Conservation (phyloP, 2,113 vertebrate genomes). For the Neoarius graeffei region DNA sequence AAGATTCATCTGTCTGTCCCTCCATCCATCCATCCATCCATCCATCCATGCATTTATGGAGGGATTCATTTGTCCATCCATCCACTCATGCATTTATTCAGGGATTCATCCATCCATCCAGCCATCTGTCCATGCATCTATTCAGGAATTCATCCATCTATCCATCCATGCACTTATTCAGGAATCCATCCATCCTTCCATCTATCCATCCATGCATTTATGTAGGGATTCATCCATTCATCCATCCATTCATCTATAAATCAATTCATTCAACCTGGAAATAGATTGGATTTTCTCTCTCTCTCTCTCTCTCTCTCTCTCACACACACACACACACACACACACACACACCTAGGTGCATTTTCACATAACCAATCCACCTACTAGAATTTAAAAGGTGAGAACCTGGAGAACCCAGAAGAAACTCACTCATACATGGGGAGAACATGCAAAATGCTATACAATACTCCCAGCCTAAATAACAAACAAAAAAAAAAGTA, state of each 20-base stretch:
- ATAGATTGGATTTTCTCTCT: too few species aligned
- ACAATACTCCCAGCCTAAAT: neutral
- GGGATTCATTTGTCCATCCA: neutral
- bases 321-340: too few species aligned
- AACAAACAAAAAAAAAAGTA: neutral
- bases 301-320: too few species aligned
- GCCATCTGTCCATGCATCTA: neutral
- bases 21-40: neutral
- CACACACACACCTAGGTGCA: neutral
- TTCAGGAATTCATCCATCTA: neutral
- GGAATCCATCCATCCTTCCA: neutral
- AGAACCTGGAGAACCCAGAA: neutral
- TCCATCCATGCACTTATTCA: neutral
- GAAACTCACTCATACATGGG: neutral
- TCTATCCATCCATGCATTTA: neutral
- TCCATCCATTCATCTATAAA: neutral
- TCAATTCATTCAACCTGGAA: neutral
- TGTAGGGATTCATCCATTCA: neutral
- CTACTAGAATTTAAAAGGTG: neutral
- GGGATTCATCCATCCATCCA: neutral
- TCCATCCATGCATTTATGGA: neutral
- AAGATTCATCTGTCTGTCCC: too few species aligned
- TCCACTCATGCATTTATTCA: neutral
- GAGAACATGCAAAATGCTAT: neutral
- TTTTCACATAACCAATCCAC: too few species aligned